Percentiles rank a stretch among this genome's conserved stretches.
These are phyloP conservation scores for Achroia grisella DNA, from an alignment of 1,140 invertebrate species.

Conservation along the genomic window DNA sequence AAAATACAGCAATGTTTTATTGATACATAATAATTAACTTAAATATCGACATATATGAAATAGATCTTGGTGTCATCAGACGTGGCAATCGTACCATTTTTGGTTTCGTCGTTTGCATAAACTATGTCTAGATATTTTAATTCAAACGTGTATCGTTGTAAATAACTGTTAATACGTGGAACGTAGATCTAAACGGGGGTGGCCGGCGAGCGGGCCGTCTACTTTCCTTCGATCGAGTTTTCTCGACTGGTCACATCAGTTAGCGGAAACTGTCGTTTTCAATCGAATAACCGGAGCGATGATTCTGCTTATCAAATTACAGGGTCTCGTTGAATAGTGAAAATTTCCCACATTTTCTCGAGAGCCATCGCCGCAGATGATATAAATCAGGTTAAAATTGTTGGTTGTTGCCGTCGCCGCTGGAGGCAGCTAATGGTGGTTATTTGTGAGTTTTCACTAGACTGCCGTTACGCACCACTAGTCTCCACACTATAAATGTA, in stretches of 20 bases:
- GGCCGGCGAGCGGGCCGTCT: slow-evolving; percentile 5
- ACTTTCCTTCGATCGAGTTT: slow-evolving; percentile 65
- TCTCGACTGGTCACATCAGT: slow-evolving; percentile 55
- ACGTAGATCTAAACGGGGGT: too few relatives aligned
- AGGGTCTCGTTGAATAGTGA: slow-evolving; percentile 47
- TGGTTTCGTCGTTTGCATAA: too few relatives aligned
- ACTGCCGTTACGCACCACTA: slow-evolving; percentile 47
- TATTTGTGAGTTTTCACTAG: slow-evolving; percentile 67
- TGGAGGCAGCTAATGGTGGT: slow-evolving; percentile 56
- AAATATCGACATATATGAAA: too few relatives aligned
- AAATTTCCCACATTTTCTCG: slow-evolving; percentile 68
- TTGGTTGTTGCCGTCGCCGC: slow-evolving; percentile 35
- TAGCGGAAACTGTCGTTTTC: slow-evolving; percentile 67
- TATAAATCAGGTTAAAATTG: slow-evolving; percentile 69
- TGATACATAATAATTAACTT: too few relatives aligned
- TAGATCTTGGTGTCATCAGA: too few relatives aligned
- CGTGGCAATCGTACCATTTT: too few relatives aligned
- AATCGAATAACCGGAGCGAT: slow-evolving; percentile 50
- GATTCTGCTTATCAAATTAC: slow-evolving; percentile 68
- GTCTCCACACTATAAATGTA: slow-evolving; percentile 4
- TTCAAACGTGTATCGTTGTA: too few relatives aligned
- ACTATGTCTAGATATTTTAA: too few relatives aligned
- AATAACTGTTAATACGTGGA: too few relatives aligned
- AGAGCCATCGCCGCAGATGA: slow-evolving; percentile 37
- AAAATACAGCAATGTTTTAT: too few relatives aligned